phyloP scores from a whole-genome alignment of 1,140 invertebrate genomes.

The Tribolium madens region DNA sequence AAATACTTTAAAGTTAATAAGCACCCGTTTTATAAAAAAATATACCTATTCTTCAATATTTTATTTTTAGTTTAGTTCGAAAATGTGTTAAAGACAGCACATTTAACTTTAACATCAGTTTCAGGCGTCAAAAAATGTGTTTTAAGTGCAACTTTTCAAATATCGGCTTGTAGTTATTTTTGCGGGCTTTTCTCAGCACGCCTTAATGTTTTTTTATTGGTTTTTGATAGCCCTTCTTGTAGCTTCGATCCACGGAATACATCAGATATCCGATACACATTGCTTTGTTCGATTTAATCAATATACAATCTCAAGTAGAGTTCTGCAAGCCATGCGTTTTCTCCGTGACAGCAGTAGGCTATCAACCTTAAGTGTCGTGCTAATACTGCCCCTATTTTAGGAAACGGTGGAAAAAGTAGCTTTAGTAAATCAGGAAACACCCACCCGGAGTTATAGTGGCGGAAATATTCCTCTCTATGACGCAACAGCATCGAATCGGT shows the following conservation, averaged over 20 bases:
- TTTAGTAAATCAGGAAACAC: conserved; percentile 35
- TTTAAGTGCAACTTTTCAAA: neutral
- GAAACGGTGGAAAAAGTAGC: conserved; percentile 11
- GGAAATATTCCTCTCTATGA: conserved; percentile 21
- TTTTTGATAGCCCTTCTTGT: conserved; percentile 2
- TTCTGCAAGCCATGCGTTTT: neutral
- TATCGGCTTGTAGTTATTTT: neutral
- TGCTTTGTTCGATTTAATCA: conserved; percentile 24
- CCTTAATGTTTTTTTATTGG: conserved; percentile 26
- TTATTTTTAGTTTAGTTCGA: too few relatives aligned
- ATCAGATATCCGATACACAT: conserved; percentile 29
- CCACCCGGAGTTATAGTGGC: conserved; percentile 11
- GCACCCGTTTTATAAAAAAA: too few relatives aligned
- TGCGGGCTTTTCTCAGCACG: neutral
- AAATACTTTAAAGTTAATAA: too few relatives aligned
- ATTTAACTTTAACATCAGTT: neutral
- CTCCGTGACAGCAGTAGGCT: neutral
- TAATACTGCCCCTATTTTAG: conserved; percentile 17
- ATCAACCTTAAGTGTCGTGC: conserved; percentile 3
- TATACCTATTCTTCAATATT: too few relatives aligned
- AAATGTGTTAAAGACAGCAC: neutral
- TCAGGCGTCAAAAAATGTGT: neutral
- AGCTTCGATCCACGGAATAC: neutral
- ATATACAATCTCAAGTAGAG: conserved; percentile 17
- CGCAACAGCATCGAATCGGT: conserved; percentile 29